Evolutionary conservation across 2,888 invertebrate species (phyloP).

Genomic region (Acleris cristana): DNA sequence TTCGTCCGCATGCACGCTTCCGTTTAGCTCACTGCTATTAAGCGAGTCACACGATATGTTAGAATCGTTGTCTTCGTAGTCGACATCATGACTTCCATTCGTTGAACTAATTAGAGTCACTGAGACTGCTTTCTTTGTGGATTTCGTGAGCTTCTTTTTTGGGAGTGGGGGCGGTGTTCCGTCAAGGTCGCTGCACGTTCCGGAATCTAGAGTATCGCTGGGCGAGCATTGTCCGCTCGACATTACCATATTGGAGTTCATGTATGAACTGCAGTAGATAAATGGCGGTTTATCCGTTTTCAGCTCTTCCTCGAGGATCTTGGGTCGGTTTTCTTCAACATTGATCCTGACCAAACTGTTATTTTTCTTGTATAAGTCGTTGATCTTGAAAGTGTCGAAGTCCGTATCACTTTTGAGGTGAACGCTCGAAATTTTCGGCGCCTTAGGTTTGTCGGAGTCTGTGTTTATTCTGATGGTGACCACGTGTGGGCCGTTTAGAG

Average conservation of each 20-base stretch:
- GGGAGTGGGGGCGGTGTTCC: constrained; percentile 88
- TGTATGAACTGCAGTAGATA: constrained; percentile 86
- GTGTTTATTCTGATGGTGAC: constrained; percentile 89
- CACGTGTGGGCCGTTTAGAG: constrained; percentile 83
- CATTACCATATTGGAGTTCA: constrained; percentile 84
- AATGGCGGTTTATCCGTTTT: constrained; percentile 79
- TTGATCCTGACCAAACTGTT: constrained; percentile 85
- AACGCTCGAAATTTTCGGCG: constrained; percentile 77
- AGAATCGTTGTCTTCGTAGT: constrained; percentile 89
- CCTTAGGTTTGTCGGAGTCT: constrained; percentile 79
- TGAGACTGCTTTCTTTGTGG: constrained; percentile 80
- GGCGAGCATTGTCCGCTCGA: constrained; percentile 93
- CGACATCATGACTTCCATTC: constrained; percentile 85
- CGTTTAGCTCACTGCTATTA: constrained; percentile 87
- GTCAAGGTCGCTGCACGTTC: constrained; percentile 93
- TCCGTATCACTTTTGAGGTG: constrained; percentile 78
- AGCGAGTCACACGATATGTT: constrained; percentile 93
- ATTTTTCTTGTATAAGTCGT: constrained; percentile 71
- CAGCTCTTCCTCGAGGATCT: constrained; percentile 80
- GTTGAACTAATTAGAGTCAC: constrained; percentile 83
- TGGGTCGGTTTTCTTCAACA: constrained; percentile 74
- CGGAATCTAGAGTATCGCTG: constrained; percentile 92
- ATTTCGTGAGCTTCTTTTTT: constrained; percentile 85
- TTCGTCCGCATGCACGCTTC: constrained; percentile 79
- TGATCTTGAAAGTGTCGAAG: constrained; percentile 70